Evolutionary conservation across 2,113 vertebrate genomes (phyloP), one percentile per base, ranked within the genome.

Genomic region (Podarcis cretensis): DNA sequence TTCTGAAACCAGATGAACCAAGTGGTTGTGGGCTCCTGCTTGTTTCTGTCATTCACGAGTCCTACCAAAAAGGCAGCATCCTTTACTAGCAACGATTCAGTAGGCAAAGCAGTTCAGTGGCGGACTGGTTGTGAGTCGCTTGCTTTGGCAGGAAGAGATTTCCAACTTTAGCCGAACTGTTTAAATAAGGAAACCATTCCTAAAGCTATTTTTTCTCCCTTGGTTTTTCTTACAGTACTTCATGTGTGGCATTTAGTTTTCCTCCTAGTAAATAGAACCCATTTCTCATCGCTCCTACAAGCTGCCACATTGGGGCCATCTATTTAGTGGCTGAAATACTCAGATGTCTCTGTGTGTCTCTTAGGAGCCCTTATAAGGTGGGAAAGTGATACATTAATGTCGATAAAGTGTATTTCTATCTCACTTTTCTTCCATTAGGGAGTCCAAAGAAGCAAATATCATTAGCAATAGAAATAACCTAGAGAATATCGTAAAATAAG

Each of bases 171-270:
- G 90, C 23, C 84, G 86, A 93, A 94, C 93, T 96, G 93, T 96
- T 97, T 96, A 96, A 95, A 95, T 92, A 94, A 95, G 95, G 96
- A 96, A 97, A 95, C 95, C 95, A 90, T 79, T 48, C 54, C 54
- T 21, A 43, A 66, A 86, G n/a, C 94, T 91, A 73, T 91, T 95
- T 95, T 93, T 9, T 91, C 94, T 93, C 63, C 85, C 93, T 93
- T 87, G 94, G 90, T 89, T 74, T 43, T 94, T 94, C 93, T 93
- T 88, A 80, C 95, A 92, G 81, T 90, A 89, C 95, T 95, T 91
- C 94, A 94, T 96, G 95, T 96, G 96, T 96, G 96, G 95, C 92
- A 92, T 92, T 94, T 92, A 90, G 71, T 94, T 88, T 93, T 92
- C 86, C 88, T 92, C 91, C 91, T 92, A 90, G 84, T 79, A 90